A percentile compares a stretch with the other conserved stretches of the same genome.
Conservation (phyloP, 2,797 vertebrate species). For the Mus minutoides region DNA sequence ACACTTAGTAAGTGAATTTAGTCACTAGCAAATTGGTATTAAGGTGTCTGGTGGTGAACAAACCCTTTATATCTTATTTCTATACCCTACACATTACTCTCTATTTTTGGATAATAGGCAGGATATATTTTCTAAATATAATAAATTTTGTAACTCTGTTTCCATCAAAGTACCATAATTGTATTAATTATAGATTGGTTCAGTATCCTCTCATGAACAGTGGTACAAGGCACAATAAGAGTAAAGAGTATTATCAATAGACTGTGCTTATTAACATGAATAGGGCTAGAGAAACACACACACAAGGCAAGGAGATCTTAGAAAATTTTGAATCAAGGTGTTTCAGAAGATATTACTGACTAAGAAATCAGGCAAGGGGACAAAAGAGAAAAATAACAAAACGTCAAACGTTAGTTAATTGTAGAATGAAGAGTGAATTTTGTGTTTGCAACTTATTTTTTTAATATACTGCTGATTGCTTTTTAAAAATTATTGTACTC, state of each 20-base stretch:
- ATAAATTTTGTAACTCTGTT: not conserved
- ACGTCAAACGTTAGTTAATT: conserved; percentile 58
- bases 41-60: not conserved
- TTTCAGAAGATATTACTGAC: not conserved
- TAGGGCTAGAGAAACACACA: not conserved
- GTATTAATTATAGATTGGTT: not conserved
- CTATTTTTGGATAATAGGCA: not conserved
- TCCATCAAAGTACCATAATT: not conserved
- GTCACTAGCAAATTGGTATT: not conserved
- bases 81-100: accelerated
- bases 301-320: not conserved
- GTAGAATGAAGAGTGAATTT: conserved; percentile 36
- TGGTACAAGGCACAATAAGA: not conserved
- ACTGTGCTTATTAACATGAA: not conserved
- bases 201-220: not conserved
- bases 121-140: not conserved
- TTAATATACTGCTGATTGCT: not conserved
- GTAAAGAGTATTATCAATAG: not conserved
- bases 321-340: conserved; percentile 1
- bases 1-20: not conserved
- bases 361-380: conserved; percentile 31
- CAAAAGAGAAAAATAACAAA: not conserved
- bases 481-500: conserved; percentile 49
- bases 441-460: not conserved
- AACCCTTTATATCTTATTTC: accelerated